A percentile compares a stretch with the other conserved stretches of the same genome.
These are phyloP conservation scores for Philotrypesis tridentata DNA, from an alignment of 1,140 invertebrate genomes.

Conservation along the genomic window DNA sequence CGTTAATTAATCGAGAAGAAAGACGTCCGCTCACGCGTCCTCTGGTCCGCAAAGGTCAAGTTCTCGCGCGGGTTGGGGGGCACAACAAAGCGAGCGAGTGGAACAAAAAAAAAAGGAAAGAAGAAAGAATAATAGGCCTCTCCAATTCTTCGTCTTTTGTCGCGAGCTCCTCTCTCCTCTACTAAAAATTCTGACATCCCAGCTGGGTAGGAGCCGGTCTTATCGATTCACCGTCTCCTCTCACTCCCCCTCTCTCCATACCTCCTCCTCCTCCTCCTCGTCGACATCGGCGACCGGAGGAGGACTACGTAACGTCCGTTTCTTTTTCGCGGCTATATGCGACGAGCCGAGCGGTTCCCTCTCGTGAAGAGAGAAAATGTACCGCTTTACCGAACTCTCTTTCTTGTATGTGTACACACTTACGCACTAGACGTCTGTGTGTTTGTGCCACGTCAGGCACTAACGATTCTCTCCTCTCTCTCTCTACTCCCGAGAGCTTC, in stretches of 20 bases:
- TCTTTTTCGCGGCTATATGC: too few relatives aligned
- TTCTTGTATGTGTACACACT: too few relatives aligned
- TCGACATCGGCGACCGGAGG: too few relatives aligned
- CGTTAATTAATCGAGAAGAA: too few relatives aligned
- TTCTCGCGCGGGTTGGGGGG: not conserved
- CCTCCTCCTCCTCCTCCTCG: too few relatives aligned
- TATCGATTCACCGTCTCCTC: not conserved
- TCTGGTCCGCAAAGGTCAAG: not conserved
- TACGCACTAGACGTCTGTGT: not conserved
- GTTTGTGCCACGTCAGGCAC: conserved; percentile 1
- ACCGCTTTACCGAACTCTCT: conserved; percentile 40
- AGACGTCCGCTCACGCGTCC: too few relatives aligned
- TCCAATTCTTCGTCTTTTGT: not conserved
- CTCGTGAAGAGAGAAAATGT: conserved; percentile 44
- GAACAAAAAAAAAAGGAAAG: too few relatives aligned
- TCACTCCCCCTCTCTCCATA: not conserved
- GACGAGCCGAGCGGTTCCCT: not conserved
- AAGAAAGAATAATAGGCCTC: not conserved
- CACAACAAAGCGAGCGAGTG: not conserved
- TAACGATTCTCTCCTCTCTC: conserved; percentile 10
- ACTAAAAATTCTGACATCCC: conserved; percentile 4
- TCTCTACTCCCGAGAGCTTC: conserved; percentile 3
- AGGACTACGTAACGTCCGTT: not conserved
- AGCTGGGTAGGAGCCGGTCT: not conserved
- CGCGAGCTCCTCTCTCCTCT: not conserved